Conservation (phyloP, 2,113 vertebrate species). For the Cyanoderma ruficeps region DNA sequence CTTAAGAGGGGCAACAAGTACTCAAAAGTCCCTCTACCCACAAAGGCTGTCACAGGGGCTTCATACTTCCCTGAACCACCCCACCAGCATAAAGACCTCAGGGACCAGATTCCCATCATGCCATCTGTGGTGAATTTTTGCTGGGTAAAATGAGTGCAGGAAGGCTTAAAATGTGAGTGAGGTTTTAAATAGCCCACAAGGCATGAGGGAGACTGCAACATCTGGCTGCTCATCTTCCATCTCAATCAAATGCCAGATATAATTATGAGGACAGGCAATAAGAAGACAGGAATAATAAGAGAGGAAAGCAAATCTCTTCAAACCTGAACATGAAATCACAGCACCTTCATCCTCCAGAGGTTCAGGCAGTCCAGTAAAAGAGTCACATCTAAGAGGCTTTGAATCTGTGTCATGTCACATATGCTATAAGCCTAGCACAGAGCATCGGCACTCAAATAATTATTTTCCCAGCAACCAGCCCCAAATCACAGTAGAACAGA, state of each 20-base stretch:
- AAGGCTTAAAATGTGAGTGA: background rate
- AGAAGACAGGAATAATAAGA: background rate
- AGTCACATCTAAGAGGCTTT: background rate
- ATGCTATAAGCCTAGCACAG: background rate
- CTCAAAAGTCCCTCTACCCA: background rate
- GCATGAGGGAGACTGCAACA: background rate
- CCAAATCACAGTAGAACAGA: background rate
- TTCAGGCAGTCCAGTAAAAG: background rate
- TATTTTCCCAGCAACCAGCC: background rate
- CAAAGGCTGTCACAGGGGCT: background rate
- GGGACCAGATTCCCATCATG: fast-evolving
- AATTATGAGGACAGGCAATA: background rate
- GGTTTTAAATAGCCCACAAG: background rate
- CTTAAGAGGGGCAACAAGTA: background rate
- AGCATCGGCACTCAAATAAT: background rate
- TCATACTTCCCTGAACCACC: background rate
- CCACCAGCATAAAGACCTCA: background rate
- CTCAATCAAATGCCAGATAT: background rate
- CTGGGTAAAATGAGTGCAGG: background rate
- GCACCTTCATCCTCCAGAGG: background rate
- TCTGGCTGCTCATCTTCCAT: background rate
- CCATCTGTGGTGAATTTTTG: background rate
- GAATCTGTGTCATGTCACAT: background rate
- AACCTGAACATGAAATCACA: background rate
- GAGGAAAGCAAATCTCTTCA: background rate